Evolutionary conservation across 2,888 invertebrate species (phyloP), one percentile per base, ranked within the genome.

Genomic region (Parelbella ahira): DNA sequence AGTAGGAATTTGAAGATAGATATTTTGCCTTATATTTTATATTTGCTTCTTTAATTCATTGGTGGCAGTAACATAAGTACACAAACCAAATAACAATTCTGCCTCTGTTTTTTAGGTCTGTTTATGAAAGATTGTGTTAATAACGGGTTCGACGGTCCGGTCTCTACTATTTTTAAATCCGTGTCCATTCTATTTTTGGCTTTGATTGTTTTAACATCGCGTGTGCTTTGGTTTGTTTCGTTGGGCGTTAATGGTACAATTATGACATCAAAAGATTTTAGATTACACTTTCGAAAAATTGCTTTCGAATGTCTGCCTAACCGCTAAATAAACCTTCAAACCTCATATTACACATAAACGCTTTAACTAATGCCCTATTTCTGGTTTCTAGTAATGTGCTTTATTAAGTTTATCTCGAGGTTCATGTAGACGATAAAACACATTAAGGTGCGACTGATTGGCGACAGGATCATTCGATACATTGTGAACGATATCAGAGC

Each of bases 41-140:
- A n/a, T n/a, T n/a, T n/a, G n/a, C n/a, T n/a, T n/a, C n/a, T n/a
- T n/a, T n/a, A n/a, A n/a, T n/a, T n/a, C n/a, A 4, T 37, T 19
- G 18, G 21, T 24, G 10, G 29, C 29, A 24, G 15, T 30, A 5
- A 37, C 29, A 15, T 8, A 10, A 23, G 23, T 15, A 13, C 15
- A 23, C 23, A 10, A 4, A 9, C 11, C 11, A 18, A 24, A 20
- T 23, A 38, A 10, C 15, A 10, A 9, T 36, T n/a, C n/a, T n/a
- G n/a, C n/a, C n/a, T n/a, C n/a, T n/a, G n/a, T n/a, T n/a, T n/a
- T n/a, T n/a, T n/a, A n/a, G n/a, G n/a, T 28, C 20, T 21, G 34
- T 28, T 34, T 34, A 28, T 42, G 28, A 28, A 42, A 42, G 21
- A 34, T 42, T 23, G 42, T 28, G 34, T 42, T 42, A 34, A 42